Evolutionary conservation across 2,113 vertebrate genomes (phyloP).

Genomic region (Cinclus cinclus): DNA sequence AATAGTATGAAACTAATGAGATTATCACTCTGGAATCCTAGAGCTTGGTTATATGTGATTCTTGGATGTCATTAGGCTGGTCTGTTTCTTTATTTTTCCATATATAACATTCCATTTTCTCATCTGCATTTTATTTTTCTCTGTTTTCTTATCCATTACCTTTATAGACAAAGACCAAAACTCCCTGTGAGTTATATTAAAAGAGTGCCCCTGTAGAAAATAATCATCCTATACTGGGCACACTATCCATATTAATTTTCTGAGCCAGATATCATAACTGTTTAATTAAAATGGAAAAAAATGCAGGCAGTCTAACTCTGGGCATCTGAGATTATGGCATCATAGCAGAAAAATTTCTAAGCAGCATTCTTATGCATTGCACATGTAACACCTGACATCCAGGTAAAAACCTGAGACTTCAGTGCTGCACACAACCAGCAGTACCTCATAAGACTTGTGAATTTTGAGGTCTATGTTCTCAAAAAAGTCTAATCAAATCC

Average conservation of each 20-base stretch:
- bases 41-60: not conserved
- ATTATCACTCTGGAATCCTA: constrained; percentile 34
- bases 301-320: not conserved
- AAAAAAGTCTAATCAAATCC: not conserved
- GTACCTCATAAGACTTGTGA: not conserved
- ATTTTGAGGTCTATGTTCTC: not conserved
- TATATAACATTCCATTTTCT: constrained; percentile 31
- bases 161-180: not conserved
- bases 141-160: constrained; percentile 5
- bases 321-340: not conserved
- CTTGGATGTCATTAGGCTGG: constrained; percentile 5
- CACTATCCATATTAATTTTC: not conserved
- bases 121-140: constrained; percentile 38
- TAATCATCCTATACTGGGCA: not conserved
- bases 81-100: constrained; percentile 37
- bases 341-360: not conserved
- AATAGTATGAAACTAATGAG: constrained; percentile 2
- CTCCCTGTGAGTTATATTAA: not conserved
- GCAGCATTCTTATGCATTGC: not conserved
- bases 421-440: not conserved
- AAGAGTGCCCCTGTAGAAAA: not conserved
- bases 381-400: not conserved
- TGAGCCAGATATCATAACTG: not conserved
- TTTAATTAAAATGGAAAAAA: constrained; percentile 26
- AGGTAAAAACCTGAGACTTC: not conserved